Evolutionary conservation across 2,113 vertebrate species (phyloP).

Genomic region (crab-eating macaque (Macaca fascicularis)): DNA sequence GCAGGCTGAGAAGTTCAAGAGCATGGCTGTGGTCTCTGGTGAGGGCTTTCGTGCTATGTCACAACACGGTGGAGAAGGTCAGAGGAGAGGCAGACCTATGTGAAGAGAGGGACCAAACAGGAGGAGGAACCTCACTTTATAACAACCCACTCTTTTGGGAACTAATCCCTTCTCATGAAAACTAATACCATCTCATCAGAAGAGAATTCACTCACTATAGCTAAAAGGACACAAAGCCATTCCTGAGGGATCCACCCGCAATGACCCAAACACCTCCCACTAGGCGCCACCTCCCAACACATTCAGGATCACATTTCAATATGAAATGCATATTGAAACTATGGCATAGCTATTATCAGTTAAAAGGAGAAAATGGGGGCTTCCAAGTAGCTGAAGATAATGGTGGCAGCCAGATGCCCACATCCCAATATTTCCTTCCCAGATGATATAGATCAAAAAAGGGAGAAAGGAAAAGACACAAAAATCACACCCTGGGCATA

Average conservation of each 20-base stretch:
- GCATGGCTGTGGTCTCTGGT: neutral
- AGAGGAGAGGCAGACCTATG: neutral
- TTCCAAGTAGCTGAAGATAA: neutral
- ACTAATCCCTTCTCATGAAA: neutral
- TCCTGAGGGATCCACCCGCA: neutral
- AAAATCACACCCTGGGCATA: neutral
- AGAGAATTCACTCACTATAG: neutral
- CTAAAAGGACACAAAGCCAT: neutral
- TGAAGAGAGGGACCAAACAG: neutral
- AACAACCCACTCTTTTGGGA: neutral
- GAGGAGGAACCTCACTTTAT: neutral
- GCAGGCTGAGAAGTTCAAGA: neutral
- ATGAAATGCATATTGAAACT: neutral
- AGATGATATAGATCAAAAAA: neutral
- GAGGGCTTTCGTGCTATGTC: neutral
- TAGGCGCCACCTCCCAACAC: neutral
- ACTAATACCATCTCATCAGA: neutral
- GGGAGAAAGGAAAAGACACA: neutral
- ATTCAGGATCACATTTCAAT: neutral
- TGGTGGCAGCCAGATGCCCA: neutral
- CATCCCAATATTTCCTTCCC: neutral
- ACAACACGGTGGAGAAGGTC: neutral
- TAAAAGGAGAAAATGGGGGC: neutral
- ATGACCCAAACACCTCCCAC: neutral
- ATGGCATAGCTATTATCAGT: neutral